phyloP scores from a whole-genome alignment of 2,113 vertebrate species.

The Tetraodon nigroviridis region DNA sequence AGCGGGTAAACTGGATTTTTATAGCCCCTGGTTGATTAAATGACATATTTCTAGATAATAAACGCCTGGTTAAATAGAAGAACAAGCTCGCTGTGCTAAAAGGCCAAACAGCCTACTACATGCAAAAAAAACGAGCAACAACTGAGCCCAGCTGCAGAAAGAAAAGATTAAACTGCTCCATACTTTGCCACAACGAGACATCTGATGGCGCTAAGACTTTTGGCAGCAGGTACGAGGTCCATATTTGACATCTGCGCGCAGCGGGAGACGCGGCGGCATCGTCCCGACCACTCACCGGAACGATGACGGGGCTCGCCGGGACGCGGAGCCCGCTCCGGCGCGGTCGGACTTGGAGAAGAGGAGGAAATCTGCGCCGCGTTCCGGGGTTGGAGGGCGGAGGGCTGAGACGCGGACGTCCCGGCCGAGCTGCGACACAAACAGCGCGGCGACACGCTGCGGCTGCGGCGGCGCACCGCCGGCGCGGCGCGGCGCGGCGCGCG shows the following conservation, averaged over 20 bases:
- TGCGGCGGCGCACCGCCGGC: constrained; percentile 14
- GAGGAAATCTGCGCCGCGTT: constrained; percentile 25
- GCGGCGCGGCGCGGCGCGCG: constrained; percentile 23
- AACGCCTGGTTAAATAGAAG: too few relatives aligned
- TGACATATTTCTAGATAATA: too few relatives aligned
- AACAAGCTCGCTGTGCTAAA: too few relatives aligned
- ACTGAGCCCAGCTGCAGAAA: too few relatives aligned
- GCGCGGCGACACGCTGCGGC: background rate
- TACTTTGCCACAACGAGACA: background rate
- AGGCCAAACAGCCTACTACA: too few relatives aligned
- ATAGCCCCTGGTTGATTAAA: too few relatives aligned
- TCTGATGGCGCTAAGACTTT: constrained; percentile 18
- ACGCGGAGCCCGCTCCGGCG: constrained; percentile 37
- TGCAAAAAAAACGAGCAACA: too few relatives aligned
- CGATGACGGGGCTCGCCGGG: constrained; percentile 32
- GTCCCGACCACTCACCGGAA: constrained; percentile 53
- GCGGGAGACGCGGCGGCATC: constrained; percentile 35
- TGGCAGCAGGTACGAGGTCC: constrained; percentile 14
- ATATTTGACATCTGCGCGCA: constrained; percentile 3
- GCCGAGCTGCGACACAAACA: constrained; percentile 33
- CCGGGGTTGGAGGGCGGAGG: constrained; percentile 2
- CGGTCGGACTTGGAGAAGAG: constrained; percentile 30
- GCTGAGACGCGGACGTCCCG: constrained; percentile 14
- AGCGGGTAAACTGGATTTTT: too few relatives aligned
- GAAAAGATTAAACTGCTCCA: too few relatives aligned